A percentile compares a stretch with the other conserved stretches of the same genome.
phyloP scores from a whole-genome alignment of 2,888 invertebrate species.

The Hyalella azteca region DNA sequence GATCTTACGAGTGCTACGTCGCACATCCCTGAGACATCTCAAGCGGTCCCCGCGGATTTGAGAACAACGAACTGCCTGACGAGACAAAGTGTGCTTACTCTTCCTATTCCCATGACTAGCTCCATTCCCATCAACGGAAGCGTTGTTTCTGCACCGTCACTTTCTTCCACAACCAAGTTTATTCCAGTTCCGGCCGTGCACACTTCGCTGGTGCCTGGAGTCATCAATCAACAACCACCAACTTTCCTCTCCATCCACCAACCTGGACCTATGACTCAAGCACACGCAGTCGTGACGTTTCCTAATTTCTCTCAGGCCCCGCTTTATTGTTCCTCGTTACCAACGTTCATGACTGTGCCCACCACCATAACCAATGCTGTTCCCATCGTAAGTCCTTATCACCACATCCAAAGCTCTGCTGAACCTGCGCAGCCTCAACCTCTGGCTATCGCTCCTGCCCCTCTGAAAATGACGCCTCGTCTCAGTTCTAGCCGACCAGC shows the following conservation, averaged over 20 bases:
- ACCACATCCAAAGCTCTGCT: slow-evolving; percentile 1
- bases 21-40: background rate
- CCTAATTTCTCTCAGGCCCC: background rate
- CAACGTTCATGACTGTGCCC: background rate
- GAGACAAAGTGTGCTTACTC: background rate
- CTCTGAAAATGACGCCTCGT: background rate
- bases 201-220: background rate
- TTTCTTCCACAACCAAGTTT: background rate
- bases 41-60: background rate
- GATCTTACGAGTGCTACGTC: too few species aligned
- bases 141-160: background rate
- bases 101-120: background rate
- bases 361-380: background rate
- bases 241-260: slow-evolving; percentile 13
- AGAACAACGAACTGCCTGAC: background rate
- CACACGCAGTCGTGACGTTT: background rate
- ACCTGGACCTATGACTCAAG: background rate
- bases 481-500: background rate
- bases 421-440: background rate
- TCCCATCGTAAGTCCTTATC: background rate
- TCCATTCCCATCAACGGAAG: background rate
- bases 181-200: background rate
- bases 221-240: background rate
- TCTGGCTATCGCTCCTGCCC: slow-evolving; percentile 1
- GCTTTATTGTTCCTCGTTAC: background rate